phyloP scores from a whole-genome alignment of 2,797 vertebrate species.

The Xenentodon cancila region DNA sequence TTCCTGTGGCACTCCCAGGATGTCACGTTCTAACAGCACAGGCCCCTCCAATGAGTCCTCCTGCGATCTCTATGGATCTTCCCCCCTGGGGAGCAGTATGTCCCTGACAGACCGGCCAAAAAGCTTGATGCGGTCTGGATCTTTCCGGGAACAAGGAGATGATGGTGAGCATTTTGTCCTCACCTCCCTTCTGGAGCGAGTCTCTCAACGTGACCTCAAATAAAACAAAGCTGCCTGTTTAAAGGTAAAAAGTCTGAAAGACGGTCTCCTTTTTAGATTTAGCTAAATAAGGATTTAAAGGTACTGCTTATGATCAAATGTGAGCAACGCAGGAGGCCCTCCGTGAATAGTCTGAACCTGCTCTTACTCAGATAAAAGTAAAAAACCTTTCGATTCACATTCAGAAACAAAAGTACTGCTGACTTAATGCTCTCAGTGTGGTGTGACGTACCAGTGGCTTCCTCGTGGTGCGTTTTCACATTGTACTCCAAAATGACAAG shows the following conservation, averaged over 20 bases:
- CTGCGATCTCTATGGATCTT: slow-evolving; percentile 93
- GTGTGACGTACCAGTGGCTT: neutral
- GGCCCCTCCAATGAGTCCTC: slow-evolving; percentile 90
- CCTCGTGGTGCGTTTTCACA: neutral
- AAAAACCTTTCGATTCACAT: slow-evolving; percentile 2
- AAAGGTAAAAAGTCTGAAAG: neutral
- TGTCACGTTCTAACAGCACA: slow-evolving; percentile 98
- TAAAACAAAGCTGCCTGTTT: slow-evolving; percentile 17
- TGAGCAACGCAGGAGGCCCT: too few relatives aligned
- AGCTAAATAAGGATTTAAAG: slow-evolving; percentile 10
- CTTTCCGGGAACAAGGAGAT: slow-evolving; percentile 94
- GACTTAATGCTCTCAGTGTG: neutral
- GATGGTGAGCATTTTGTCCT: slow-evolving; percentile 86
- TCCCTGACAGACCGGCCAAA: slow-evolving; percentile 96
- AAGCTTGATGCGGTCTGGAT: slow-evolving; percentile 96
- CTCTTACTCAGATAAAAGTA: neutral
- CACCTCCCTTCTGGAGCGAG: slow-evolving; percentile 14
- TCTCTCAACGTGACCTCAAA: slow-evolving; percentile 14
- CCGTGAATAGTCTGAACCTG: too few relatives aligned
- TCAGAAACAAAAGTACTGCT: neutral
- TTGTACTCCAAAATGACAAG: neutral
- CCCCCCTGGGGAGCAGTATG: slow-evolving; percentile 93
- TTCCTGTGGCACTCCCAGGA: slow-evolving; percentile 86
- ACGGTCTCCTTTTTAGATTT: slow-evolving; percentile 10
- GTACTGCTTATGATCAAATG: neutral